Conservation (phyloP, 2,113 vertebrate species). For the Macroglossus sobrinus region DNA sequence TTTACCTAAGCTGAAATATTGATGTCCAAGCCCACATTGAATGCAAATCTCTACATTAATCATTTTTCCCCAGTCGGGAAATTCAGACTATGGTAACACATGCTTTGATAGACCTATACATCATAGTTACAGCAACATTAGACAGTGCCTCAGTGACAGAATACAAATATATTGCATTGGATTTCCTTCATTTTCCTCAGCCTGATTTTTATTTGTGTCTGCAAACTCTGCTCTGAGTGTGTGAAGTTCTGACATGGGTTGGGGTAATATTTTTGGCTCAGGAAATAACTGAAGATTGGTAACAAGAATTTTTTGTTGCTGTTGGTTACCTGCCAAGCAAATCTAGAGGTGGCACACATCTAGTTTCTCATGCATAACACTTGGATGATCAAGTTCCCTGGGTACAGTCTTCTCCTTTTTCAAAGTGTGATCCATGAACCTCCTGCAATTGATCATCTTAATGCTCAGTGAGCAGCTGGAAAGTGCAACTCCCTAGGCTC, state of each 20-base stretch:
- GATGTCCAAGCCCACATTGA: slow-evolving; percentile 79
- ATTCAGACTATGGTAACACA: slow-evolving; percentile 79
- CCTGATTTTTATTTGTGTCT: slow-evolving; percentile 63
- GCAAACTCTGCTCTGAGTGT: neutral
- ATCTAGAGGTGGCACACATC: neutral
- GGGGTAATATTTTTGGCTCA: neutral
- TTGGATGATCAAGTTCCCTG: neutral
- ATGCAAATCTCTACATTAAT: slow-evolving; percentile 85
- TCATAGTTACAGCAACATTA: slow-evolving; percentile 80
- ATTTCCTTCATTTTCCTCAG: slow-evolving; percentile 65
- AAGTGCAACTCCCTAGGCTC: neutral
- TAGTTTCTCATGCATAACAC: neutral
- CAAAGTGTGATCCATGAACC: neutral
- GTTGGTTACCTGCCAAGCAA: neutral
- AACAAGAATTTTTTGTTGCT: slow-evolving; percentile 21
- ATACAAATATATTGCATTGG: slow-evolving; percentile 75
- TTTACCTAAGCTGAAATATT: slow-evolving; percentile 88
- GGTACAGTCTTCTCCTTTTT: neutral
- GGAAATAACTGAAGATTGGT: neutral
- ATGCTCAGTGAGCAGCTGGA: neutral
- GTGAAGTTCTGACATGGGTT: slow-evolving; percentile 24
- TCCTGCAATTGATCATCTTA: no score
- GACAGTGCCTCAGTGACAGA: slow-evolving; percentile 70
- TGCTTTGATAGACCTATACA: slow-evolving; percentile 81
- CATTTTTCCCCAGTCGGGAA: slow-evolving; percentile 78